These are phyloP conservation scores for Lithophane leautieri DNA, from an alignment of 2,888 invertebrate genomes.

Conservation along the genomic window DNA sequence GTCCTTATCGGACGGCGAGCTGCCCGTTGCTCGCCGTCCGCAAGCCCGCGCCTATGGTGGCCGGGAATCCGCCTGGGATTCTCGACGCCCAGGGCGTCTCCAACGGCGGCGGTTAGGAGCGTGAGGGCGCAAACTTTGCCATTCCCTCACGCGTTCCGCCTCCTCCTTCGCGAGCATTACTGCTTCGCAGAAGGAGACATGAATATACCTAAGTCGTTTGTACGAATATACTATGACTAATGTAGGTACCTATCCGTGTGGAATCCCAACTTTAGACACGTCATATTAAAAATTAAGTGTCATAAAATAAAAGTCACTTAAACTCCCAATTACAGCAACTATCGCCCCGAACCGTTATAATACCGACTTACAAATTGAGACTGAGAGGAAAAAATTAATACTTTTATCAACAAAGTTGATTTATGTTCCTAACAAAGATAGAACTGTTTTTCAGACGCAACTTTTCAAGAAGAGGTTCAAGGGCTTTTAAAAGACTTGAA, in stretches of 20 bases:
- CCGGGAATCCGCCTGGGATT: too few relatives aligned
- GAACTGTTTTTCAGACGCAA: conserved; percentile 37
- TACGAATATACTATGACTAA: neutral
- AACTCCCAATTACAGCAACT: conserved; percentile 16
- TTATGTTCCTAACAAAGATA: conserved; percentile 47
- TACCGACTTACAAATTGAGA: conserved; percentile 18
- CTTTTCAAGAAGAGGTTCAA: conserved; percentile 38
- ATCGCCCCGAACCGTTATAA: conserved; percentile 4
- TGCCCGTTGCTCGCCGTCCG: too few relatives aligned
- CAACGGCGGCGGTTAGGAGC: too few relatives aligned
- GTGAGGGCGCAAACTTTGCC: too few relatives aligned
- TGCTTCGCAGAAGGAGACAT: too few relatives aligned
- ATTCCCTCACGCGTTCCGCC: too few relatives aligned
- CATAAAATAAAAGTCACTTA: conserved; percentile 6
- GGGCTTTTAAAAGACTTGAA: conserved; percentile 18
- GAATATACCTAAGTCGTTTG: neutral
- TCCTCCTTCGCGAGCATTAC: too few relatives aligned
- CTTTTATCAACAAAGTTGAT: conserved; percentile 18
- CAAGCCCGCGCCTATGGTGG: too few relatives aligned
- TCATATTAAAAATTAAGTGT: conserved; percentile 5
- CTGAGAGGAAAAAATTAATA: conserved; percentile 2
- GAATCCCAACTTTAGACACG: neutral
- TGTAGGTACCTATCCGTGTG: too few relatives aligned
- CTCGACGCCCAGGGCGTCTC: too few relatives aligned
- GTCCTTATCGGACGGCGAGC: too few relatives aligned